Conservation (phyloP, 2,113 vertebrate genomes). For the Phaethornis superciliosus region DNA sequence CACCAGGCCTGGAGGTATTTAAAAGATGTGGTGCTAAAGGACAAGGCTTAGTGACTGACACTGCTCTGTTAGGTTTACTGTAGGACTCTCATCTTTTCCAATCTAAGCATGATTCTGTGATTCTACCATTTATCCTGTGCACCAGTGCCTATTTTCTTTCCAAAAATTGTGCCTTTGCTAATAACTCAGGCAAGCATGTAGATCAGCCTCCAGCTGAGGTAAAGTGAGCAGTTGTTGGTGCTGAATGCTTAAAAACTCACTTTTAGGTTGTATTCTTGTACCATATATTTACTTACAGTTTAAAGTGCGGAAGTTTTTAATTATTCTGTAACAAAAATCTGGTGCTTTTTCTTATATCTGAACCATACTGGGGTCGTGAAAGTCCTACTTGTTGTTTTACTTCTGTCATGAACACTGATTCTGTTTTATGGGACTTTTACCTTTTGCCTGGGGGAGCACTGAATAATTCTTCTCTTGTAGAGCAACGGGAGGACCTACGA, state of each 20-base stretch:
- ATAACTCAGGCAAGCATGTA: background rate
- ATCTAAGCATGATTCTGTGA: background rate
- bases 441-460: background rate
- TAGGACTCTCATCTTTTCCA: background rate
- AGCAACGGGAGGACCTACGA: slow-evolving; percentile 85
- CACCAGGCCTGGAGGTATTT: background rate
- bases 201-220: background rate
- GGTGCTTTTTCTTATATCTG: background rate
- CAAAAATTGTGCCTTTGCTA: background rate
- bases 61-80: background rate
- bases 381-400: background rate
- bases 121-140: background rate
- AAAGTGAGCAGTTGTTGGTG: background rate
- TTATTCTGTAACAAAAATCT: background rate
- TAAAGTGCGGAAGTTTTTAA: background rate
- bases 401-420: background rate
- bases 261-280: background rate
- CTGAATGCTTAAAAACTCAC: background rate
- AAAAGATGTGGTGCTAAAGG: background rate
- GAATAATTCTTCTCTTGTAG: slow-evolving; percentile 72
- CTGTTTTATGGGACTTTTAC: background rate
- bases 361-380: background rate
- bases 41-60: background rate
- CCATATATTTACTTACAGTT: background rate
- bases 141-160: background rate